A percentile compares a stretch with the other conserved stretches of the same genome.
Conservation (phyloP, 2,888 invertebrate genomes). For the Drosophila infuscata region DNA sequence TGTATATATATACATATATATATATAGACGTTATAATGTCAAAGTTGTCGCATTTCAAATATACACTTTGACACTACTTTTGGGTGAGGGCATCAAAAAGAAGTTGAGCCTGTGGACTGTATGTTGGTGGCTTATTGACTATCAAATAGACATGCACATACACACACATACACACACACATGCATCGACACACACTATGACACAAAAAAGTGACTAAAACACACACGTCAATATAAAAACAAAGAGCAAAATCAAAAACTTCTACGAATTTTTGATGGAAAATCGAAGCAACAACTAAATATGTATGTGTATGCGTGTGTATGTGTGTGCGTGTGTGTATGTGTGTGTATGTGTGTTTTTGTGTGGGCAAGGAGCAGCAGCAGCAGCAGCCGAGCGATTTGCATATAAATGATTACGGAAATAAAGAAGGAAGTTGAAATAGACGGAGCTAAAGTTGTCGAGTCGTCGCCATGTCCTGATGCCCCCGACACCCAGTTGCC, state of each 20-base stretch:
- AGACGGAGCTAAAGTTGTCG: conserved; percentile 61
- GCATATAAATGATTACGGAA: conserved; percentile 81
- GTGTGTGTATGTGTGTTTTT: conserved; percentile 31
- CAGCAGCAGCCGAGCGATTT: conserved; percentile 69
- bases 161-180: conserved; percentile 14
- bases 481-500: not conserved
- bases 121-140: conserved; percentile 30
- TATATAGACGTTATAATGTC: not conserved
- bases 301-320: conserved; percentile 18
- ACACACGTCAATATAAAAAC: conserved; percentile 39
- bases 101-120: conserved; percentile 13
- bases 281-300: conserved; percentile 67
- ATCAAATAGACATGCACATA: conserved; percentile 14
- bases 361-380: conserved; percentile 31
- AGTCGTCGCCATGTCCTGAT: conserved; percentile 42
- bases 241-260: conserved; percentile 37
- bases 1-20: not conserved
- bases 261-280: conserved; percentile 66
- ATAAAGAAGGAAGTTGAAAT: conserved; percentile 80
- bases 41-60: not conserved
- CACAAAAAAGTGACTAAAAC: conserved; percentile 26
- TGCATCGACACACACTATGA: conserved; percentile 15
- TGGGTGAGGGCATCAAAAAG: conserved; percentile 18
- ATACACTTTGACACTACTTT: not conserved
- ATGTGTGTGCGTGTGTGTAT: conserved; percentile 31